Percentiles rank a stretch among this genome's conserved stretches.
Evolutionary conservation across 2,113 vertebrate species (phyloP).

Genomic region (Menidia beryllina): DNA sequence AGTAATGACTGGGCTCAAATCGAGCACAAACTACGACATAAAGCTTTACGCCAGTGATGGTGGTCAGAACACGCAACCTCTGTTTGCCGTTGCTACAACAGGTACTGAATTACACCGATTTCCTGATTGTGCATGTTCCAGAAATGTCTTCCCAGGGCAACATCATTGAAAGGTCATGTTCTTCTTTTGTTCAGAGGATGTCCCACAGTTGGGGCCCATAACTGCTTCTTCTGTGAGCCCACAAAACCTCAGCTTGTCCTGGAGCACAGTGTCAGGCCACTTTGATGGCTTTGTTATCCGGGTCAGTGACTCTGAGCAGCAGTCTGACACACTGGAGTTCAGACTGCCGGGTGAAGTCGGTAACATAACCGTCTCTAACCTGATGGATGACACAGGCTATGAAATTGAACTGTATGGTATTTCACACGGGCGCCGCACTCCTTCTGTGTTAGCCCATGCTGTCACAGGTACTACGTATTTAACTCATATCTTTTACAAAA

Average conservation of each 20-base stretch:
- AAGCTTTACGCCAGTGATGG: conserved; percentile 85
- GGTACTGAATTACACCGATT: conserved; percentile 73
- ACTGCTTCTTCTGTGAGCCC: conserved; percentile 70
- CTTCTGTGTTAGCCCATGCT: conserved; percentile 74
- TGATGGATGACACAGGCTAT: conserved; percentile 81
- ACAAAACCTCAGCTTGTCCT: conserved; percentile 81
- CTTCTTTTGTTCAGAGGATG: conserved; percentile 79
- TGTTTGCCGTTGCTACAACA: conserved; percentile 84
- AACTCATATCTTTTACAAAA: conserved; percentile 43
- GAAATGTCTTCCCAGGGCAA: background rate
- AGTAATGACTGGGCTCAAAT: conserved; percentile 84
- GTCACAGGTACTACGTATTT: conserved; percentile 80
- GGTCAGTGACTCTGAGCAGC: conserved; percentile 79
- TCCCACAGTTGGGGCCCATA: conserved; percentile 78
- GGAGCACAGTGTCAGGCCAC: conserved; percentile 78
- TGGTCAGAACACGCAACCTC: conserved; percentile 79
- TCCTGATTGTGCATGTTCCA: conserved; percentile 17
- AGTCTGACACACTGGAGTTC: conserved; percentile 78
- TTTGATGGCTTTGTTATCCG: conserved; percentile 81
- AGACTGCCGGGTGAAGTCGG: conserved; percentile 57
- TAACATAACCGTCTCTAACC: conserved; percentile 71
- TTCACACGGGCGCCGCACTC: conserved; percentile 78
- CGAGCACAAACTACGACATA: conserved; percentile 84
- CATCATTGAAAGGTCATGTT: conserved; percentile 60
- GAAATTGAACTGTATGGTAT: conserved; percentile 80